phyloP scores from a whole-genome alignment of 2,797 vertebrate species.

The Botia kubotai region DNA sequence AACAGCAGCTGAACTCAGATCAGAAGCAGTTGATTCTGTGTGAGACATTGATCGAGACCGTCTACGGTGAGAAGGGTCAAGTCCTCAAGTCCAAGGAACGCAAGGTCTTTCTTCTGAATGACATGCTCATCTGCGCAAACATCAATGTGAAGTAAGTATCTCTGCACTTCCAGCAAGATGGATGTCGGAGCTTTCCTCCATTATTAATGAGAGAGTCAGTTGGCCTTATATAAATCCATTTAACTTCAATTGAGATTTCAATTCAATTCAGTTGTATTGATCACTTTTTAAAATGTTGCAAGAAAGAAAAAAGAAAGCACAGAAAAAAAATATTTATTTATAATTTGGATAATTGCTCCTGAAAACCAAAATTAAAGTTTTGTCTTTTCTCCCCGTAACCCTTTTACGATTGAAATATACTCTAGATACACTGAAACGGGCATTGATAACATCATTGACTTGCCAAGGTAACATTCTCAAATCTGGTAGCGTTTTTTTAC shows the following conservation, averaged over 20 bases:
- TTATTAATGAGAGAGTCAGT: background rate
- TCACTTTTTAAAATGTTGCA: too few relatives aligned
- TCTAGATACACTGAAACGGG: slow-evolving; percentile 58
- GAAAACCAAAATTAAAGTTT: background rate
- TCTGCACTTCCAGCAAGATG: background rate
- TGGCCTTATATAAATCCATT: too few relatives aligned
- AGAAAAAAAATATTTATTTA: background rate
- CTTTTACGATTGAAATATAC: slow-evolving; percentile 1
- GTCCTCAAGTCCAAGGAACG: slow-evolving; percentile 91
- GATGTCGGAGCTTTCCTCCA: background rate
- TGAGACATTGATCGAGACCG: slow-evolving; percentile 88
- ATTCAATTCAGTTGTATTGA: too few relatives aligned
- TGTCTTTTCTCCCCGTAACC: slow-evolving; percentile 37
- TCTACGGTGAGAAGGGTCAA: slow-evolving; percentile 88
- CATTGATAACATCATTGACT: slow-evolving; percentile 59
- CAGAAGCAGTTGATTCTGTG: slow-evolving; percentile 86
- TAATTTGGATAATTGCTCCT: background rate
- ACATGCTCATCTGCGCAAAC: slow-evolving; percentile 88
- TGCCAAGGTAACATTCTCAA: slow-evolving; percentile 60
- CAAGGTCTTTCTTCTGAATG: slow-evolving; percentile 88
- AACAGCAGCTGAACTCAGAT: slow-evolving; percentile 83
- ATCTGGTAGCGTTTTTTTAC: slow-evolving; percentile 30
- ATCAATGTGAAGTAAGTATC: slow-evolving; percentile 87
- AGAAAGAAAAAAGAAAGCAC: too few relatives aligned
- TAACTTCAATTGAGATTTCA: too few relatives aligned